Percentiles rank a stretch among this genome's conserved stretches.
phyloP scores from a whole-genome alignment of 64 coral and sea anemone species.

The Platygyra sinensis region DNA sequence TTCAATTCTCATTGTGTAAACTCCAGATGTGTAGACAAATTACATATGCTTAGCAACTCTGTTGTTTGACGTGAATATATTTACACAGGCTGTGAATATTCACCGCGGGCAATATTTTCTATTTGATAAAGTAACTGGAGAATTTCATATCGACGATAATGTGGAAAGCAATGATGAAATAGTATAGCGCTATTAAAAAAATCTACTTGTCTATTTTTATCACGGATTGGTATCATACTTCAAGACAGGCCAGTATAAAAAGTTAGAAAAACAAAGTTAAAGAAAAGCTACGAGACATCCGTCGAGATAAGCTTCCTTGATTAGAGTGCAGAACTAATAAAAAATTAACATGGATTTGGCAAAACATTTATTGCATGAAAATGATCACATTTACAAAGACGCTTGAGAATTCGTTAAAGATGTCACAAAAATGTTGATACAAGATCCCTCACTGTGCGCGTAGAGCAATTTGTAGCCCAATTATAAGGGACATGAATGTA shows the following conservation, averaged over 20 bases:
- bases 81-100: not conserved
- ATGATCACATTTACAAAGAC: not conserved
- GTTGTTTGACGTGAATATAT: not conserved
- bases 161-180: not conserved
- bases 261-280: too few relatives aligned
- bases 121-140: not conserved
- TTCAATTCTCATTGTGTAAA: conserved; percentile 8
- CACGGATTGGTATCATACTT: too few relatives aligned
- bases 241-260: too few relatives aligned
- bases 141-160: not conserved
- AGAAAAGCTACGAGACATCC: too few relatives aligned
- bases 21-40: not conserved
- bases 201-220: not conserved
- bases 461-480: not conserved
- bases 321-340: not conserved
- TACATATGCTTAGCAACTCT: conserved; percentile 14
- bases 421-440: too few relatives aligned
- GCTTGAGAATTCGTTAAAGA: too few relatives aligned
- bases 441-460: not conserved
- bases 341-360: not conserved
- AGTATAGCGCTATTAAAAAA: not conserved
- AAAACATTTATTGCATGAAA: not conserved
- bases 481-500: not conserved
- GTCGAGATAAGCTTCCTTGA: too few relatives aligned
- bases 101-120: not conserved